These are phyloP conservation scores for Drosophila algonquin DNA, from an alignment of 2,888 invertebrate species.

Conservation along the genomic window DNA sequence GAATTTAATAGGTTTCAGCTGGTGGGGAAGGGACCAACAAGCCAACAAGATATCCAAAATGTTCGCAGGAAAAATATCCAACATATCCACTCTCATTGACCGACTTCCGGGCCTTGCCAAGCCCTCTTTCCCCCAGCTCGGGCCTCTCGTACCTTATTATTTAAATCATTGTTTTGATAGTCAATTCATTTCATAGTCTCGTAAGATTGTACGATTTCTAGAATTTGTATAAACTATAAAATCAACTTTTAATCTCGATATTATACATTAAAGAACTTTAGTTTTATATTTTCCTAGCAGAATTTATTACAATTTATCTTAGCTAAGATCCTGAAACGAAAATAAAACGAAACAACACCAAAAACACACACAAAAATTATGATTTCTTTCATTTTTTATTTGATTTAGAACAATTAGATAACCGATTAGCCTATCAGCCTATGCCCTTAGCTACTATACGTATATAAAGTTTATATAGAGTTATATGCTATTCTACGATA, in stretches of 20 bases:
- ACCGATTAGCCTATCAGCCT: too few species aligned
- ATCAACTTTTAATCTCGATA: slow-evolving; percentile 65
- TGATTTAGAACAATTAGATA: too few species aligned
- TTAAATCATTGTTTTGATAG: slow-evolving; percentile 36
- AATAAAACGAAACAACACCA: slow-evolving; percentile 37
- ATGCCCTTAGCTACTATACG: neutral
- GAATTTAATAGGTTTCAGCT: neutral
- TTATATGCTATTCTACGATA: neutral
- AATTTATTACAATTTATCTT: slow-evolving; percentile 53
- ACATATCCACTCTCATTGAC: neutral
- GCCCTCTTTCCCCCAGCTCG: slow-evolving; percentile 4
- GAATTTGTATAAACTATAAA: slow-evolving; percentile 32
- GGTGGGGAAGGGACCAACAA: neutral
- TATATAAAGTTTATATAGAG: neutral
- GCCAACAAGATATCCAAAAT: too few species aligned
- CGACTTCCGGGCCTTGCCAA: neutral
- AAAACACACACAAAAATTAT: slow-evolving; percentile 51
- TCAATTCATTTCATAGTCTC: slow-evolving; percentile 22
- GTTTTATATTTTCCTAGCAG: slow-evolving; percentile 63
- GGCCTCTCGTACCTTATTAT: slow-evolving; percentile 22
- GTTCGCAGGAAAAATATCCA: neutral
- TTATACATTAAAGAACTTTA: slow-evolving; percentile 35
- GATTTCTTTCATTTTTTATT: slow-evolving; percentile 40
- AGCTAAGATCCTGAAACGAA: slow-evolving; percentile 57
- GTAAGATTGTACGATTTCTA: slow-evolving; percentile 17